Base-by-base conservation (phyloP, 2,888 invertebrate genomes). In the Eupithecia centaureata region DNA sequence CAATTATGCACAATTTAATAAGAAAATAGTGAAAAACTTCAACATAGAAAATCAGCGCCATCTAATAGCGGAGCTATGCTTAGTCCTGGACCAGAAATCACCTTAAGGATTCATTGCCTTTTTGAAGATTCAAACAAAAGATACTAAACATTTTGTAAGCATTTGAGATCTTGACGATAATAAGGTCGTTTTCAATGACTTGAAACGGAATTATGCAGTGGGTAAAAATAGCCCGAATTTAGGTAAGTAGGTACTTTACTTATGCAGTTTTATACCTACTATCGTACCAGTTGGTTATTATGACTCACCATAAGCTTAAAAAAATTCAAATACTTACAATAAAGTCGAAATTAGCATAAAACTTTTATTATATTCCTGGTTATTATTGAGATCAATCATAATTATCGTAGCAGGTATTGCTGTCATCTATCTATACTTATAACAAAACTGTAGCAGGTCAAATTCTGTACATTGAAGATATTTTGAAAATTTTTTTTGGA, bases 111-210 rank as follows among this genome's bases (percentile, higher is more conserved):
- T 61, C 68, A 73, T 73, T 74, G 61, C 61, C 47, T 60, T 61
- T 28, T 65, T 67, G 57, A 73, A 75, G 66, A 77, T 77, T 79
- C 67, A 71, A 72, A 64, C 42, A 25, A 13, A n/a, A 61, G 61
- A 61, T 57, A 42, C 32, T 4, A 25, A 22, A 2, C 56, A 63
- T 61, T 68, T 64, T 64, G 64, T 64, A 61, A 57, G 35, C 51
- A 62, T 52, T 30, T 38, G 38, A 51, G 68, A 61, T 64, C 61
- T 65, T 42, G 12, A 47, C 54, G 61, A 59, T 57, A 57, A 13
- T 22, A 65, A 70, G 71, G 71, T 73, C 66, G 63, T 74, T 68
- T 56, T 74, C 67, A 70, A 71, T 67, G 57, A 63, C 33, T 64
- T 32, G n/a, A 32, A 57, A 28, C 54, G 38, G 61, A 60, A 65